phyloP scores from a whole-genome alignment of 53 echinoderm and acorn worm species.

The Glandiceps talaboti region DNA sequence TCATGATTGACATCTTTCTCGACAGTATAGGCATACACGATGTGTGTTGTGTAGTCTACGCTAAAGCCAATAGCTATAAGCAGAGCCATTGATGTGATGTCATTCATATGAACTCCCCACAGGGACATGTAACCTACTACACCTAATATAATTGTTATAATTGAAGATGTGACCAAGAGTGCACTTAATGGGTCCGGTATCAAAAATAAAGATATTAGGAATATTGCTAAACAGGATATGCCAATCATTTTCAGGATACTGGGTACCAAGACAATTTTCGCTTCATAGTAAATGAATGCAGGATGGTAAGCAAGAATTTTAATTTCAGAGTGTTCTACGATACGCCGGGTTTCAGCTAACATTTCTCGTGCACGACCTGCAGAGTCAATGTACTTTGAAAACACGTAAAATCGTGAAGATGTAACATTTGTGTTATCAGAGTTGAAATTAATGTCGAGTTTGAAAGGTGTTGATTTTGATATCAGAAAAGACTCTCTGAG shows the following conservation, averaged over 20 bases:
- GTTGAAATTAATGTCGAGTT: background rate
- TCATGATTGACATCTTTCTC: background rate
- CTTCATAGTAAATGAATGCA: background rate
- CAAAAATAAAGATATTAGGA: background rate
- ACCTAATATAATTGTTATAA: background rate
- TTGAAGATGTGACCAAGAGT: background rate
- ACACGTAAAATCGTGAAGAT: background rate
- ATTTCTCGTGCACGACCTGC: background rate
- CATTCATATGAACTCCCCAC: background rate
- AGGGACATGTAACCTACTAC: background rate
- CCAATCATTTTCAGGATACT: background rate
- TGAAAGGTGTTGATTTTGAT: background rate
- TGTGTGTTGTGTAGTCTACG: background rate
- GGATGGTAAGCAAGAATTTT: background rate
- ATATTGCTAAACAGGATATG: background rate
- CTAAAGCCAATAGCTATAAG: background rate
- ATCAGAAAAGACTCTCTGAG: slow-evolving; percentile 31
- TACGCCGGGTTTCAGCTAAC: background rate
- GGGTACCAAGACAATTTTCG: background rate
- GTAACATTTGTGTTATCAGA: background rate
- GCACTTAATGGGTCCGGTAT: background rate
- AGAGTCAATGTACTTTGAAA: background rate
- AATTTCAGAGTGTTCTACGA: background rate
- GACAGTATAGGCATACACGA: background rate
- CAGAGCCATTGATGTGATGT: background rate